These are phyloP conservation scores for Sebastes umbrosus DNA, from an alignment of 2,797 vertebrate species.

Conservation along the genomic window DNA sequence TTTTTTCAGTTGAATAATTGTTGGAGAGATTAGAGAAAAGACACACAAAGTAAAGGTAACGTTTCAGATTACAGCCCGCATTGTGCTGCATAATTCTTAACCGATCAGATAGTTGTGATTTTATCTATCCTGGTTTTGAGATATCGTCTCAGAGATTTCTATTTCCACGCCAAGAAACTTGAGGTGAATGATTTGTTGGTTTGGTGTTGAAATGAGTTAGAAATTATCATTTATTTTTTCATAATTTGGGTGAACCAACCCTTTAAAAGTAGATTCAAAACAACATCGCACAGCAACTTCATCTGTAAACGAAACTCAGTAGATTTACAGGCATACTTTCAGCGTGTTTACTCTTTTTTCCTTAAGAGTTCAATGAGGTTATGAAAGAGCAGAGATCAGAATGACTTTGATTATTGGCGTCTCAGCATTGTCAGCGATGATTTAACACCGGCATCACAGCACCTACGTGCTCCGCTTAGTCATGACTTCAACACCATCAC, in stretches of 20 bases:
- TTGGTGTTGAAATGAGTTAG: background rate
- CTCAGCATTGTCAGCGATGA: conserved; percentile 19
- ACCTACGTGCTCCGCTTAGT: background rate
- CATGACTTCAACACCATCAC: background rate
- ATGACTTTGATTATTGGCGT: background rate
- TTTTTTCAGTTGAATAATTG: no score
- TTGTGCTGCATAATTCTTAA: no score
- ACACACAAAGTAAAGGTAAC: accelerated
- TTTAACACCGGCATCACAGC: conserved; percentile 19
- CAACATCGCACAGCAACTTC: background rate
- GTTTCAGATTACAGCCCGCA: no score
- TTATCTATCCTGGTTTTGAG: background rate
- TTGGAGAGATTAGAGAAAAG: no score
- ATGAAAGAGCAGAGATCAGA: background rate
- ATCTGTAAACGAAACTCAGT: background rate
- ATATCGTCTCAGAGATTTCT: background rate
- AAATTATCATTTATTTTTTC: background rate
- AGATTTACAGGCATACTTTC: background rate
- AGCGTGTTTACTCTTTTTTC: background rate
- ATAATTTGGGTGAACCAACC: background rate
- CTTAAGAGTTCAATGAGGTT: background rate
- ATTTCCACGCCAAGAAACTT: background rate
- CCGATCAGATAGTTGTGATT: background rate
- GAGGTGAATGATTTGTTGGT: background rate
- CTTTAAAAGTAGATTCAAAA: background rate